These are phyloP conservation scores for Electrona antarctica DNA, from an alignment of 2,113 vertebrate species.

Conservation along the genomic window DNA sequence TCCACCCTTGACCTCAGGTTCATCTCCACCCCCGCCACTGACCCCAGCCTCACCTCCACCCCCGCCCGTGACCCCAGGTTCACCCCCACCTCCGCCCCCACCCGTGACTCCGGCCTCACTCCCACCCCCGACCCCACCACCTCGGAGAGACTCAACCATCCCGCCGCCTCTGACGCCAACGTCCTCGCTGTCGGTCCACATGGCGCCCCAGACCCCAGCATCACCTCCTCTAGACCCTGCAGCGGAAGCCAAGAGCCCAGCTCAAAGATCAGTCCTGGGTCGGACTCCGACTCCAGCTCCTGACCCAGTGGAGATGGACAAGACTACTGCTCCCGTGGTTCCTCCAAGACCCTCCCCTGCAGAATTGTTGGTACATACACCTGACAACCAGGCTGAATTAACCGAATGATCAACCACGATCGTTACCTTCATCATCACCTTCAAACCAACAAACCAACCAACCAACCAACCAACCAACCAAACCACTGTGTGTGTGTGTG, in stretches of 20 bases:
- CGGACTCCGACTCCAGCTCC: constrained; percentile 42
- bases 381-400: constrained; percentile 14
- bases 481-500: constrained; percentile 28
- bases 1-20: constrained; percentile 36
- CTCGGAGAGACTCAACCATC: constrained; percentile 33
- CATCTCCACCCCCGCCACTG: constrained; percentile 20
- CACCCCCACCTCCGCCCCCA: constrained; percentile 60
- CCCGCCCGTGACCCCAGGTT: constrained; percentile 30
- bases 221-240: constrained; percentile 67
- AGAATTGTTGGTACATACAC: constrained; percentile 74
- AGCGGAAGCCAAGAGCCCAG: constrained; percentile 66
- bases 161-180: constrained; percentile 73
- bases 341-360: constrained; percentile 74
- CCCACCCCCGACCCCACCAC: constrained; percentile 21
- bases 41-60: constrained; percentile 7
- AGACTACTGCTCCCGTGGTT: constrained; percentile 46
- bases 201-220: constrained; percentile 75
- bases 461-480: constrained; percentile 21
- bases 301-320: constrained; percentile 35
- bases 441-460: constrained; percentile 18
- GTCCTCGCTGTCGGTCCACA: constrained; percentile 83
- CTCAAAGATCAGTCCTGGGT: constrained; percentile 13
- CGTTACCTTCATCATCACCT: neutral
- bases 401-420: constrained; percentile 1
- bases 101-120: constrained; percentile 32